Evolutionary conservation across 1,140 invertebrate species (phyloP).

Genomic region (Amyelois transitella): DNA sequence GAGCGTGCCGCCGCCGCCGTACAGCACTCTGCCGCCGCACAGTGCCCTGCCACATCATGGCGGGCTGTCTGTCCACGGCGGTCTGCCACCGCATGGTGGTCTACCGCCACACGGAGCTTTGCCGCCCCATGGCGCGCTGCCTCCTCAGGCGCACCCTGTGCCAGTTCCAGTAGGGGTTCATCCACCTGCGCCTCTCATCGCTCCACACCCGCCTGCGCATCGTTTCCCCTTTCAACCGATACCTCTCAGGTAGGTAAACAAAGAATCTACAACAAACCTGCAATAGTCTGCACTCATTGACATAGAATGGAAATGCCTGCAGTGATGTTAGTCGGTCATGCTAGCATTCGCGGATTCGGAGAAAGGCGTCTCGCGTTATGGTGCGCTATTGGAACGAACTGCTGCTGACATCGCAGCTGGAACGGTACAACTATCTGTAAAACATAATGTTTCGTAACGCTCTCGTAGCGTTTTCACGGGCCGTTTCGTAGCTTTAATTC

Average conservation of each 20-base stretch:
- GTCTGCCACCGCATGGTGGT: constrained; percentile 17
- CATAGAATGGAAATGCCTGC: constrained; percentile 38
- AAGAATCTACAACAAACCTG: neutral
- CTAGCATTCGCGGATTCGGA: constrained; percentile 39
- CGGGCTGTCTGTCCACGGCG: constrained; percentile 32
- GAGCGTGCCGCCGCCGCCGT: constrained; percentile 62
- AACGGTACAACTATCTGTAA: neutral
- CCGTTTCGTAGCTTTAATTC: constrained; percentile 15
- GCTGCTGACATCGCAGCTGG: neutral
- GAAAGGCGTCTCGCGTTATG: constrained; percentile 33
- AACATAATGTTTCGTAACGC: neutral
- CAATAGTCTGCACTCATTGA: constrained; percentile 34
- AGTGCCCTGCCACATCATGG: constrained; percentile 37
- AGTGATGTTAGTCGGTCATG: constrained; percentile 38
- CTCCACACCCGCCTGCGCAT: constrained; percentile 50
- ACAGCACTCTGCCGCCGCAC: constrained; percentile 67
- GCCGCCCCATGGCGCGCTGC: constrained; percentile 19
- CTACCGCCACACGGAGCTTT: constrained; percentile 5
- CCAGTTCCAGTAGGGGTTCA: constrained; percentile 30
- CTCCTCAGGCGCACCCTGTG: constrained; percentile 22
- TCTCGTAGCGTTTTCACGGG: constrained; percentile 11
- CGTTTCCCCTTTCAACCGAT: constrained; percentile 72
- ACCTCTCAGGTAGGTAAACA: constrained; percentile 52
- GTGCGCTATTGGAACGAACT: too few relatives aligned
- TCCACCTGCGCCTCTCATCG: constrained; percentile 36